phyloP scores from a whole-genome alignment of 2,888 invertebrate genomes.

The Argyresthia albistria region DNA sequence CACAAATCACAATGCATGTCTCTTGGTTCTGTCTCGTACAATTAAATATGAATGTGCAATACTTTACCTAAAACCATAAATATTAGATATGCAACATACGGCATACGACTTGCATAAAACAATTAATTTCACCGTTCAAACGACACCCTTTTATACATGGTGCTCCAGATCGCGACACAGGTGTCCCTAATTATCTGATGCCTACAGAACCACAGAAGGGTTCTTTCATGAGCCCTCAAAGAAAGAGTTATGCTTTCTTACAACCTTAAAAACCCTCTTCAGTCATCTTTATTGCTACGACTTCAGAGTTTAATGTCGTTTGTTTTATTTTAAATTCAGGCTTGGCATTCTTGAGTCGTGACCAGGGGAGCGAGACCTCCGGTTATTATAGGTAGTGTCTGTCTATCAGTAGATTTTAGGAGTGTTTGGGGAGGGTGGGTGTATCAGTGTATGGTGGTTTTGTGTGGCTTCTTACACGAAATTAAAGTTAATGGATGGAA shows the following conservation, averaged over 20 bases:
- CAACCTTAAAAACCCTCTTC: background rate
- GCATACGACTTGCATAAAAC: too few species aligned
- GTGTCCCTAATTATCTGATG: background rate
- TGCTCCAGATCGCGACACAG: background rate
- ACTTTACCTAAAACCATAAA: too few species aligned
- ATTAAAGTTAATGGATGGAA: conserved; percentile 36
- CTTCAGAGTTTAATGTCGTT: background rate
- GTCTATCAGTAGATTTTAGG: background rate
- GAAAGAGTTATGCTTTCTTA: background rate
- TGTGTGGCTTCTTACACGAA: conserved; percentile 25
- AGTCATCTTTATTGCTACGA: background rate
- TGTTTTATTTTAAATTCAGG: background rate
- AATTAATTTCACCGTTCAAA: background rate
- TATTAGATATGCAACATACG: too few species aligned
- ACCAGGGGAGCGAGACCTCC: background rate
- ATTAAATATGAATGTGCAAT: too few species aligned
- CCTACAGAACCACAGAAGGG: background rate
- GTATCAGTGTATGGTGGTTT: background rate
- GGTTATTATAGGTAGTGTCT: background rate
- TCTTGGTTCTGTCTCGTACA: too few species aligned
- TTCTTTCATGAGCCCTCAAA: background rate
- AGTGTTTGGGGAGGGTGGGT: background rate
- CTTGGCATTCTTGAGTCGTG: background rate
- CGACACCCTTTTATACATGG: background rate
- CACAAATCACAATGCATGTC: too few species aligned